These are phyloP conservation scores for Drosophila maculinotata DNA, from an alignment of 2,888 invertebrate genomes.

Conservation along the genomic window DNA sequence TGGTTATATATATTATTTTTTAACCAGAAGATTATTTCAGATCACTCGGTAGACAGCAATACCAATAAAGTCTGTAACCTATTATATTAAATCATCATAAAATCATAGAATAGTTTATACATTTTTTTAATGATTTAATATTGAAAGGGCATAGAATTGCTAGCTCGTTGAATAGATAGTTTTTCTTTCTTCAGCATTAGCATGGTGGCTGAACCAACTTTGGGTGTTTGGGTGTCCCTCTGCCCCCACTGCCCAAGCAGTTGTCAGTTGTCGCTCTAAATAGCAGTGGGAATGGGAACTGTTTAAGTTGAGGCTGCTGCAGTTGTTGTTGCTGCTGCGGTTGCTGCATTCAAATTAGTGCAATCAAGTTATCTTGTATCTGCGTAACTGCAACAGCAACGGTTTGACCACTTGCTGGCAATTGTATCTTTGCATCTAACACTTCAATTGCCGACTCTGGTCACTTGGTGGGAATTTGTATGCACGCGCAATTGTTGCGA, in stretches of 20 bases:
- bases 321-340: slow-evolving; percentile 28
- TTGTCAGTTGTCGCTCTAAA: slow-evolving; percentile 54
- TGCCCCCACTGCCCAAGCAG: slow-evolving; percentile 22
- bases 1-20: no score
- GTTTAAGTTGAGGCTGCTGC: slow-evolving; percentile 31
- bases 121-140: background rate
- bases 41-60: no score
- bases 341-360: slow-evolving; percentile 75
- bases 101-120: no score
- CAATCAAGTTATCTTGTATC: slow-evolving; percentile 80
- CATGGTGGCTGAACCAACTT: slow-evolving; percentile 26
- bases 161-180: background rate
- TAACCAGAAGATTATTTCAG: no score
- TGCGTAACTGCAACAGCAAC: slow-evolving; percentile 53
- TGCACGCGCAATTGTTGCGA: slow-evolving; percentile 56
- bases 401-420: slow-evolving; percentile 64
- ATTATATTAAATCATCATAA: no score
- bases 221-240: slow-evolving; percentile 38
- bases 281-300: slow-evolving; percentile 71
- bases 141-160: slow-evolving; percentile 5
- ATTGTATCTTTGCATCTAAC: slow-evolving; percentile 78
- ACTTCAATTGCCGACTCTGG: slow-evolving; percentile 67
- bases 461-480: slow-evolving; percentile 74
- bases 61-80: no score
- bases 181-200: slow-evolving; percentile 34